Base-by-base conservation (phyloP, 2,797 vertebrate genomes). In the Enteromius argenteus region DNA sequence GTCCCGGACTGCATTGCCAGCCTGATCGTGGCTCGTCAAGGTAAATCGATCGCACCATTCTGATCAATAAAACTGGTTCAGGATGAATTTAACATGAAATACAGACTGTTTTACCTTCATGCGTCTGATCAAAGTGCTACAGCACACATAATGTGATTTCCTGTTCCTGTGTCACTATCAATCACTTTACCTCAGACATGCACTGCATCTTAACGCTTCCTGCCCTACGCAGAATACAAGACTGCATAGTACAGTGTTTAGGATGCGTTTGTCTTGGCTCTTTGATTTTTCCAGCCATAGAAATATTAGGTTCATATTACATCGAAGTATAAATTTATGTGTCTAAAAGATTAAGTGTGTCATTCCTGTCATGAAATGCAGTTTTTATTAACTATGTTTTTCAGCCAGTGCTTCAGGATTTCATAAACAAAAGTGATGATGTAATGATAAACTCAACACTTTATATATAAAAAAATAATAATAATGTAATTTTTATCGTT, bases 1-100 rank as follows among this genome's bases (percentile, higher is more conserved):
- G 97, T 99, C 53, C 98, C 98, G 23, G 98, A 99, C 94, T 99
- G 98, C 93, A 99, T 99, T 91, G 98, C 98, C 90, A 99, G 98
- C 88, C 93, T 99, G 84, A 99, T 99, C 17, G 98, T 99, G 88
- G 98, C 98, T 35, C 97, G 97, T 84, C 98, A 99, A 98, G 98
- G 98, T 99, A 90, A 2, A 21, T 51, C 30, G 3, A 73, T 60
- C 32, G 14, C 0, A 4, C 13, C 44, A 7, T 37, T 74, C 27
- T 35, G 56, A 42, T 78, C 75, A 78, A 46, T 64, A 62, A 19
- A 44, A 17, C 37, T 19, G 37, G 15, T 5, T 5, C 39, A 6
- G 51, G 73, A 15, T 37, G 51, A 56, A 53, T 75, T 39, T 37
- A 75, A 58, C 30, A 37, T 15, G 27, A 76, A 76, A 76, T 8